Conservation (phyloP, 2,797 vertebrate genomes). For the Chaetodon trifasciatus region DNA sequence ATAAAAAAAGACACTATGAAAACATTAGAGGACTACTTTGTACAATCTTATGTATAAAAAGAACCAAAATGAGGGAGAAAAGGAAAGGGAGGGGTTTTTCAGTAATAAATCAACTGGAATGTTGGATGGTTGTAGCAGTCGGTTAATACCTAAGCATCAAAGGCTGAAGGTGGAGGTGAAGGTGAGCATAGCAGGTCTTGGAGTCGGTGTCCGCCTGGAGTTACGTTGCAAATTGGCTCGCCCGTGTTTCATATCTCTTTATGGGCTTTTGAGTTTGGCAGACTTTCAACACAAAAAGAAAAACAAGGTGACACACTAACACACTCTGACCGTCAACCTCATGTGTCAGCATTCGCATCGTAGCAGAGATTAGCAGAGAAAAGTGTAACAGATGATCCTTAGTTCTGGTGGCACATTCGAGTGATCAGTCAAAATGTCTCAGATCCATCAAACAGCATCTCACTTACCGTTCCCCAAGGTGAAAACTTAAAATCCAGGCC, state of each 20-base stretch:
- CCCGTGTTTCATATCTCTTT: slow-evolving; percentile 23
- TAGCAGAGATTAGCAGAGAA: slow-evolving; percentile 14
- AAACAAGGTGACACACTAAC: slow-evolving; percentile 22
- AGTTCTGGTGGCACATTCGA: slow-evolving; percentile 3
- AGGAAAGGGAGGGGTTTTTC: slow-evolving; percentile 52
- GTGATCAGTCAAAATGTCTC: background rate
- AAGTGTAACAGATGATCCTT: slow-evolving; percentile 8
- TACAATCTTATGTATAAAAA: slow-evolving; percentile 89
- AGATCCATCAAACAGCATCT: slow-evolving; percentile 22
- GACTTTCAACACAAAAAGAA: slow-evolving; percentile 45
- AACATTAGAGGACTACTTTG: slow-evolving; percentile 89
- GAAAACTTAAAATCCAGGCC: slow-evolving; percentile 32
- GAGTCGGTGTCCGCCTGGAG: slow-evolving; percentile 26
- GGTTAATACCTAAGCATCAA: slow-evolving; percentile 70
- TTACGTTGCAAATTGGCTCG: slow-evolving; percentile 31
- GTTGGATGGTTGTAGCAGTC: slow-evolving; percentile 59
- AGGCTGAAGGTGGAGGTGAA: slow-evolving; percentile 52
- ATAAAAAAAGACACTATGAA: slow-evolving; percentile 90
- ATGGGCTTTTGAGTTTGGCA: slow-evolving; percentile 22
- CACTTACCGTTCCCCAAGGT: slow-evolving; percentile 42
- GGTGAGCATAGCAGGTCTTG: slow-evolving; percentile 32
- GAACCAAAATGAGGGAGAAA: slow-evolving; percentile 75
- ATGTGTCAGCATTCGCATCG: slow-evolving; percentile 5
- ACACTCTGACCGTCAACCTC: slow-evolving; percentile 11
- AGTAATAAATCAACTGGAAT: slow-evolving; percentile 71